Percentiles rank a stretch among this genome's conserved stretches.
These are phyloP conservation scores for Lethrus apterus DNA, from an alignment of 1,140 invertebrate species.

Conservation along the genomic window DNA sequence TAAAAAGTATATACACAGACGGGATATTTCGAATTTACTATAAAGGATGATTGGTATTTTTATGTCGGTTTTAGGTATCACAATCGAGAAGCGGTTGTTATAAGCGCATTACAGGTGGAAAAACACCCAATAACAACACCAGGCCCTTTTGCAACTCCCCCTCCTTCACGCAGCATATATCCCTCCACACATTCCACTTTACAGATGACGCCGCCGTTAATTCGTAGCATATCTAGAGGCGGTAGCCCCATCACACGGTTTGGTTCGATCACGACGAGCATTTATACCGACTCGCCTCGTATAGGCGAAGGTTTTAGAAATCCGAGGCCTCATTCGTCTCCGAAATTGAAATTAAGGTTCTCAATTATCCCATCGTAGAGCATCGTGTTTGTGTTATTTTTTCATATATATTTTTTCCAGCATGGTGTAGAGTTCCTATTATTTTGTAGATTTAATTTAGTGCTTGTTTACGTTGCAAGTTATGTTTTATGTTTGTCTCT, in stretches of 20 bases:
- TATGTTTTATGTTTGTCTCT: conserved; percentile 15
- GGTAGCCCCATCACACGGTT: conserved; percentile 36
- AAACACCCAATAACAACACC: conserved; percentile 84
- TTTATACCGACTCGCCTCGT: conserved; percentile 47
- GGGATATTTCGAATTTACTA: not conserved
- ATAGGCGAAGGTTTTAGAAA: conserved; percentile 44
- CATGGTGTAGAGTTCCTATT: too few relatives aligned
- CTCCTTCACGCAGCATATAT: conserved; percentile 48
- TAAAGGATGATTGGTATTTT: not conserved
- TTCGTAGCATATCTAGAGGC: conserved; percentile 38
- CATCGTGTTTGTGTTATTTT: not conserved
- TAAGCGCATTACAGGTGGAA: conserved; percentile 87
- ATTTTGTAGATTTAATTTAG: too few relatives aligned
- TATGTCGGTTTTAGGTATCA: conserved; percentile 72
- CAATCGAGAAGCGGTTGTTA: conserved; percentile 84
- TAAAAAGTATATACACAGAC: not conserved
- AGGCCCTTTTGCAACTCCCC: conserved; percentile 56
- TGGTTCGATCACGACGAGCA: conserved; percentile 44
- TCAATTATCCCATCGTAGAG: conserved; percentile 4
- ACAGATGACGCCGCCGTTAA: conserved; percentile 36
- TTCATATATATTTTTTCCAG: not conserved
- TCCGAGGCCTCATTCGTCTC: conserved; percentile 66
- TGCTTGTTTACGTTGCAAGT: too few relatives aligned
- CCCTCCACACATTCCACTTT: conserved; percentile 23
- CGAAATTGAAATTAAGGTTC: conserved; percentile 87